A percentile compares a stretch with the other conserved stretches of the same genome.
Conservation (phyloP, 1,140 invertebrate species). For the Calycopis cecrops region DNA sequence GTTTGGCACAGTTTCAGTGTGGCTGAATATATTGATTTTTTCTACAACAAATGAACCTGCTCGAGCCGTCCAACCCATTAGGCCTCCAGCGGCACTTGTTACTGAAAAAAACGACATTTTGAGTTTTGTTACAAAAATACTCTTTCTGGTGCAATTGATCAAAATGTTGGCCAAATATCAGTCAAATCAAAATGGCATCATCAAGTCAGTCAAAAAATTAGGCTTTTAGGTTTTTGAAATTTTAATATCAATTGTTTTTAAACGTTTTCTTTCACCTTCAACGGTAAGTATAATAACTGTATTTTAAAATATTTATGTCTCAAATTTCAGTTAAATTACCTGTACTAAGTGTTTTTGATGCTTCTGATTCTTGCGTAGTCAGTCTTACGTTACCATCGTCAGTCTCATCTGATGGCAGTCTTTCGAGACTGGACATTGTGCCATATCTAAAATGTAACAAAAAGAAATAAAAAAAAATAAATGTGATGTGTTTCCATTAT, state of each 20-base stretch:
- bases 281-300: background rate
- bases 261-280: too few relatives aligned
- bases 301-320: too few relatives aligned
- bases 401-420: conserved; percentile 76
- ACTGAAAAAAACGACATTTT: conserved; percentile 33
- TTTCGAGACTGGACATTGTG: conserved; percentile 86
- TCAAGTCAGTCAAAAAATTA: too few relatives aligned
- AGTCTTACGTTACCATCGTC: conserved; percentile 73
- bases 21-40: conserved; percentile 80
- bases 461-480: conserved; percentile 1
- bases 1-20: conserved; percentile 61
- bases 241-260: too few relatives aligned
- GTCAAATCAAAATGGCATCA: too few relatives aligned
- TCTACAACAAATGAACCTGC: conserved; percentile 87
- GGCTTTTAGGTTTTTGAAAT: too few relatives aligned
- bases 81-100: conserved; percentile 52
- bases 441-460: conserved; percentile 73
- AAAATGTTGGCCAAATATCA: too few relatives aligned
- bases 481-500: too few relatives aligned
- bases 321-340: conserved; percentile 30
- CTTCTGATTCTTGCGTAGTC: conserved; percentile 51
- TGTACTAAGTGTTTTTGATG: conserved; percentile 45
- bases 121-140: conserved; percentile 9
- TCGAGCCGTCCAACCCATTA: conserved; percentile 83
- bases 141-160: too few relatives aligned